phyloP scores from a whole-genome alignment of 37 sponge, comb jelly and placozoan genomes.

The Aplysina aerophoba region DNA sequence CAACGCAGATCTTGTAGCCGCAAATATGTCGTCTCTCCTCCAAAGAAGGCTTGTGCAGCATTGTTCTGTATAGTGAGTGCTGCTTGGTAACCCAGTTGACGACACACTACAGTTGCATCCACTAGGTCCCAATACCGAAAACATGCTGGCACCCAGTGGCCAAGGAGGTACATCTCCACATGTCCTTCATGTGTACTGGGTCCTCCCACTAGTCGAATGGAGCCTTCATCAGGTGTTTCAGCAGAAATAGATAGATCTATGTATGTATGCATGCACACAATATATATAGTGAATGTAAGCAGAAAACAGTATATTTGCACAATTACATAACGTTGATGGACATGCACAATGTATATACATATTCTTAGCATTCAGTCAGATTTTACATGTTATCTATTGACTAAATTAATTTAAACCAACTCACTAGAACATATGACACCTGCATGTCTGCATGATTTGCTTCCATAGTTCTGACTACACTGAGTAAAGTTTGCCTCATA shows the following conservation, averaged over 20 bases:
- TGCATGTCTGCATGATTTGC: not conserved
- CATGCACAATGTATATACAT: no score
- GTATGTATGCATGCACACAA: no score
- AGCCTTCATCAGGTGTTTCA: no score
- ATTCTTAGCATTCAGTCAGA: no score
- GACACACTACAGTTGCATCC: not conserved
- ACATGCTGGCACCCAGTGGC: not conserved
- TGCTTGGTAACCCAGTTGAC: not conserved
- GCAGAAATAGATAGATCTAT: no score
- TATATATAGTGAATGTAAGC: no score
- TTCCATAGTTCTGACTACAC: not conserved
- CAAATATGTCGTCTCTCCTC: not conserved
- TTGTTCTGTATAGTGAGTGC: not conserved
- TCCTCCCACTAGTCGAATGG: no score
- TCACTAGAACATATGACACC: conserved; percentile 21
- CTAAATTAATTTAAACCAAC: not conserved
- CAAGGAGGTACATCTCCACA: not conserved
- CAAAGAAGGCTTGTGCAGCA: no score
- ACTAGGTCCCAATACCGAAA: not conserved
- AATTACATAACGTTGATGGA: no score
- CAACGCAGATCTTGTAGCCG: not conserved
- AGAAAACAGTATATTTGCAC: no score
- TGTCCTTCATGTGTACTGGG: no score
- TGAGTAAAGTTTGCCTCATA: not conserved
- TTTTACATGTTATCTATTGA: not conserved